phyloP scores from a whole-genome alignment of 2,888 invertebrate species.

The Zelleria hepariella region DNA sequence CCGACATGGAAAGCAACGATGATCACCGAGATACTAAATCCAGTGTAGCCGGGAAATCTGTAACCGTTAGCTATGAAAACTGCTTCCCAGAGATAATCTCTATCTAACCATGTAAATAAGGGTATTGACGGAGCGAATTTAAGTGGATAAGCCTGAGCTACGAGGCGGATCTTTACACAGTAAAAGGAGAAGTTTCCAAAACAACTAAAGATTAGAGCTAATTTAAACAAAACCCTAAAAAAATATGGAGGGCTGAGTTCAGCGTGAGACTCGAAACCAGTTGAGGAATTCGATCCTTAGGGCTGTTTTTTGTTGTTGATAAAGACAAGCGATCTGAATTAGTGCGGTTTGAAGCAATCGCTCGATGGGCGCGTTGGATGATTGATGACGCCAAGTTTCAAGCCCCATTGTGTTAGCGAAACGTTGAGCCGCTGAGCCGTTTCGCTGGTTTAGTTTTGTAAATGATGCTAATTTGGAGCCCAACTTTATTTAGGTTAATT shows the following conservation, averaged over 20 bases:
- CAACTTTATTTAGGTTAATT: neutral
- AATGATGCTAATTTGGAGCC: neutral
- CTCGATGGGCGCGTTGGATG: constrained; percentile 8
- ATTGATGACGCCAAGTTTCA: constrained; percentile 12
- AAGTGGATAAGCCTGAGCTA: neutral
- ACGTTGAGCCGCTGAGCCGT: neutral
- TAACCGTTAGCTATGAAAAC: no score
- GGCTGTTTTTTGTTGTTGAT: neutral
- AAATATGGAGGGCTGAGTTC: neutral
- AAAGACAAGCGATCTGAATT: neutral
- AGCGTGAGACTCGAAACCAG: constrained; percentile 6
- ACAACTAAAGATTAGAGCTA: neutral
- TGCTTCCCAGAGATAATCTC: no score
- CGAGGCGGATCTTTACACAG: neutral
- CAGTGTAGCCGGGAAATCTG: no score
- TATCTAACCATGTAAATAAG: no score
- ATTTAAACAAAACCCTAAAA: neutral
- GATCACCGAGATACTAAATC: no score
- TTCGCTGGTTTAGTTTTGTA: neutral
- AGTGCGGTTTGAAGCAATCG: constrained; percentile 6
- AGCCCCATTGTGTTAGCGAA: constrained; percentile 5
- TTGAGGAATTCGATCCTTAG: constrained; percentile 5
- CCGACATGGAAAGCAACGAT: no score
- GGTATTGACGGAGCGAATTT: no score
- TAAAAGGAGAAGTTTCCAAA: neutral